Evolutionary conservation across 2,888 invertebrate genomes (phyloP).

Genomic region (Drosophila barbarae): DNA sequence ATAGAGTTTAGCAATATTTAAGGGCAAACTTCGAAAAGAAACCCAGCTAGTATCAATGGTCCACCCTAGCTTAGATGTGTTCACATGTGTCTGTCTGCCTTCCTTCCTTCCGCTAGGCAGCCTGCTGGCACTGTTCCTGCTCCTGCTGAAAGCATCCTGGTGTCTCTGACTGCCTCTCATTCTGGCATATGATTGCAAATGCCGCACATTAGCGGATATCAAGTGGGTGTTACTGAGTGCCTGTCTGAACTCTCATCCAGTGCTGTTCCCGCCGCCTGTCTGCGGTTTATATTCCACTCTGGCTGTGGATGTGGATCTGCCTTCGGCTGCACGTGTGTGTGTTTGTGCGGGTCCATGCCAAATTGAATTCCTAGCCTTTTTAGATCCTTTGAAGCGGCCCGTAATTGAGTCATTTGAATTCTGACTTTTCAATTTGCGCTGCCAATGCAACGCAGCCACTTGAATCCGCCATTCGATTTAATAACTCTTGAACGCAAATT

Average conservation of each 20-base stretch:
- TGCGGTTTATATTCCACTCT: conserved; percentile 45
- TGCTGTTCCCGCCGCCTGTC: conserved; percentile 40
- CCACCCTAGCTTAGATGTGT: conserved; percentile 22
- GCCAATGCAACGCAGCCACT: conserved; percentile 37
- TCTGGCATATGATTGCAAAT: conserved; percentile 73
- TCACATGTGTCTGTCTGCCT: conserved; percentile 25
- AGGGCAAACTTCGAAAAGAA: not conserved
- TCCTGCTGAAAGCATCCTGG: conserved; percentile 34
- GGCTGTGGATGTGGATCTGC: conserved; percentile 1
- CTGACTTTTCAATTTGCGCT: conserved; percentile 68
- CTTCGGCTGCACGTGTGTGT: conserved; percentile 32
- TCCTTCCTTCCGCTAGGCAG: conserved; percentile 29
- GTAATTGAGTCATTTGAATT: conserved; percentile 74
- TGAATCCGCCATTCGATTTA: conserved; percentile 45
- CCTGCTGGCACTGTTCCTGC: conserved; percentile 11
- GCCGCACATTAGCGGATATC: conserved; percentile 76
- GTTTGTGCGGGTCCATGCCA: conserved; percentile 64
- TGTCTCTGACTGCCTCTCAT: conserved; percentile 39
- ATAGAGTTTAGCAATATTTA: not conserved
- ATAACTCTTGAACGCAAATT: conserved; percentile 62
- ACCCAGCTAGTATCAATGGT: not conserved
- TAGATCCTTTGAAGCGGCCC: conserved; percentile 70
- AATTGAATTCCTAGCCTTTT: conserved; percentile 75
- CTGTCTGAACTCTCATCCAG: conserved; percentile 42
- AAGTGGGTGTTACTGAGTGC: conserved; percentile 72